Conservation (phyloP, 2,113 vertebrate genomes). For the Phylloscopus trochiloides region DNA sequence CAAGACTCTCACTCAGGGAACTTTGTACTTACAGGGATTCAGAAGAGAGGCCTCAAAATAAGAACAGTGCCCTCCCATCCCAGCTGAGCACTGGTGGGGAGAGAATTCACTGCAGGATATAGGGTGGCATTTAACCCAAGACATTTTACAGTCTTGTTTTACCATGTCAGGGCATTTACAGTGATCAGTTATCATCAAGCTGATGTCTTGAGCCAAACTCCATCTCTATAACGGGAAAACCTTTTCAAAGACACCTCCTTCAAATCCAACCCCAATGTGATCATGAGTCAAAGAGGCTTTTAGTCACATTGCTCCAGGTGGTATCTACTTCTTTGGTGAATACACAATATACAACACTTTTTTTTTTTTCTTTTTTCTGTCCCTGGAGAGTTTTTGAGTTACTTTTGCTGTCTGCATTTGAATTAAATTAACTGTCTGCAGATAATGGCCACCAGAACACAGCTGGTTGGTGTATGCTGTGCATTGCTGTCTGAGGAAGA, state of each 20-base stretch:
- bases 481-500: not conserved
- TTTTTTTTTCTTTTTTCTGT: fast-evolving
- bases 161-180: not conserved
- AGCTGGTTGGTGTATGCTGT: not conserved
- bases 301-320: not conserved
- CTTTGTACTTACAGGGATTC: not conserved
- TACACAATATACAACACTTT: not conserved
- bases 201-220: not conserved
- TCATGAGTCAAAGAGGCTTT: not conserved
- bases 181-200: not conserved
- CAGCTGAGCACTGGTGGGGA: too few relatives aligned
- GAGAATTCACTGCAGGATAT: not conserved
- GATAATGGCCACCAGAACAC: not conserved
- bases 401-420: not conserved
- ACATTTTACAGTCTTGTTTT: not conserved
- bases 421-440: not conserved
- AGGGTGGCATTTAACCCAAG: not conserved
- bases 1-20: not conserved
- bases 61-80: not conserved
- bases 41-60: not conserved
- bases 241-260: not conserved
- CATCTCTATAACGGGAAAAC: not conserved
- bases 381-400: not conserved
- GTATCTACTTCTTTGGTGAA: not conserved
- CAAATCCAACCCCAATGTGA: not conserved